These are phyloP conservation scores for Drosophila putrida DNA, from an alignment of 2,888 invertebrate species.

Conservation along the genomic window DNA sequence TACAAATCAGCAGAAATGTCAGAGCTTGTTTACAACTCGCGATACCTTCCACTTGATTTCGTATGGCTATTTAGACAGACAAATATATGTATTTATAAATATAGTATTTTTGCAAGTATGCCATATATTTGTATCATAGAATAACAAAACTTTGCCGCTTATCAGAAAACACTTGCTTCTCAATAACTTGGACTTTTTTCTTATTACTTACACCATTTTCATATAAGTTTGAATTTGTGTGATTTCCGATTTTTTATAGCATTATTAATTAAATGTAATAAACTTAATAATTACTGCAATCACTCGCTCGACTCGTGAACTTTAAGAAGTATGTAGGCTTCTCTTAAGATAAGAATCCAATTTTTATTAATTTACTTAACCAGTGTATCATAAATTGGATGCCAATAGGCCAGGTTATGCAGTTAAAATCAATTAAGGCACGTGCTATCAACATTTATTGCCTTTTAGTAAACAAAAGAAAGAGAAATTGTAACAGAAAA, in stretches of 20 bases:
- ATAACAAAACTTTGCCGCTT: conserved; percentile 11
- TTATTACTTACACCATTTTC: neutral
- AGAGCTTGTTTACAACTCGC: conserved; percentile 27
- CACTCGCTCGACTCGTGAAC: conserved; percentile 2
- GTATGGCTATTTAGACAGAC: conserved; percentile 23
- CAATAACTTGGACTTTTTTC: neutral
- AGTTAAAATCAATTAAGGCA: conserved; percentile 12
- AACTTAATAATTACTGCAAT: conserved; percentile 4
- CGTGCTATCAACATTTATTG: conserved; percentile 7
- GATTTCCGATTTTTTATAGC: conserved; percentile 2
- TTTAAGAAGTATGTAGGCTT: neutral
- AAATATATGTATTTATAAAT: conserved; percentile 10
- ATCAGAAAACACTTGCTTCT: conserved; percentile 26
- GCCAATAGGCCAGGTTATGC: conserved; percentile 11
- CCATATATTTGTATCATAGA: conserved; percentile 25
- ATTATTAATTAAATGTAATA: no score
- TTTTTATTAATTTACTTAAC: neutral
- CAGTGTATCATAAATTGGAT: neutral
- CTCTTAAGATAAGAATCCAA: neutral
- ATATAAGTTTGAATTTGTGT: neutral
- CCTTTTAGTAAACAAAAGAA: no score
- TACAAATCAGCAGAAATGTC: conserved; percentile 36
- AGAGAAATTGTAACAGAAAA: neutral
- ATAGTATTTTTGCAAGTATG: neutral
- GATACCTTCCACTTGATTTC: conserved; percentile 9